Conservation (phyloP, 1,140 invertebrate species). For the Drosophila virilis region DNA sequence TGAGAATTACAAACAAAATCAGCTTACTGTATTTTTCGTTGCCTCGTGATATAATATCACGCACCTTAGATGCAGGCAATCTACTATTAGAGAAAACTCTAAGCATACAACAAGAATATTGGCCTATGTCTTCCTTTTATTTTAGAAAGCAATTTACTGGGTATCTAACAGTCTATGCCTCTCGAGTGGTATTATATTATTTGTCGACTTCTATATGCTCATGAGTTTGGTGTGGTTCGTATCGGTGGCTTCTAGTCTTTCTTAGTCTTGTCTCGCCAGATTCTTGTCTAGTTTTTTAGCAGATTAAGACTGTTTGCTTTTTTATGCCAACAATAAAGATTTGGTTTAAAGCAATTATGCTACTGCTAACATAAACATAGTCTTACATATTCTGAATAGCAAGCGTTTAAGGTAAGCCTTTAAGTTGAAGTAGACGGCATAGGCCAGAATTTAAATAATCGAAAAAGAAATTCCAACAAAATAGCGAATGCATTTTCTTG, state of each 20-base stretch:
- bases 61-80: background rate
- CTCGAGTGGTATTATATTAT: background rate
- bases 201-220: constrained; percentile 6
- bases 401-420: too few species aligned
- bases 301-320: constrained; percentile 49
- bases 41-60: background rate
- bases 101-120: too few species aligned
- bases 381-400: too few species aligned
- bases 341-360: background rate
- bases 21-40: too few species aligned
- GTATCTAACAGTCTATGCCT: constrained; percentile 8
- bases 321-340: constrained; percentile 38
- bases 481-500: background rate
- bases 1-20: background rate
- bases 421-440: too few species aligned
- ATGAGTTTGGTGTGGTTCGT: constrained; percentile 15
- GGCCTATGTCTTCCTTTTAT: too few species aligned
- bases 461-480: too few species aligned
- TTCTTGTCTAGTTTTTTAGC: constrained; percentile 16
- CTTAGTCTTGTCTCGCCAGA: constrained; percentile 27
- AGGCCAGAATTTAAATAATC: too few species aligned
- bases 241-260: constrained; percentile 30
- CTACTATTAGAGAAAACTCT: background rate
- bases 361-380: background rate
- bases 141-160: background rate